Base-by-base conservation (phyloP, 2,888 invertebrate species). In the Ectemnius continuus region DNA sequence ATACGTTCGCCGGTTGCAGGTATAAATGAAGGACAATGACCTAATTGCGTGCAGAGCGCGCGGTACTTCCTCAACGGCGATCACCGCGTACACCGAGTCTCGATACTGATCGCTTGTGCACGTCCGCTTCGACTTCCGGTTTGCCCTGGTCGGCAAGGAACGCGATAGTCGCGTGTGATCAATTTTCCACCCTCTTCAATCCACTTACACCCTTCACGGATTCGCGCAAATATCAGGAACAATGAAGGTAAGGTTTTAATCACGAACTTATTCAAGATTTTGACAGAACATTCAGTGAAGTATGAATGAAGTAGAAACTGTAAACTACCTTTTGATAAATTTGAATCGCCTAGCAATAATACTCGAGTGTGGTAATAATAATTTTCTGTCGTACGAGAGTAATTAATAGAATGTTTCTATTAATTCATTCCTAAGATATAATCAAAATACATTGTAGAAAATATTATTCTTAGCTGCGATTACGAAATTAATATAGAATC, bases 11-110 rank as follows among this genome's bases (percentile, higher is more conserved):
- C 62, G 69, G 76, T 75, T 75, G 85, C 82, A 85, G 85, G 88
- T 89, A 90, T 90, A 90, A 89, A 90, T 89, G 88, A 87, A 90
- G 89, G 88, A 88, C 89, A 89, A 89, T 90, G 90, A 90, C 90
- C 90, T 90, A 90, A 90, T 90, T 90, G 90, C 82, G 86, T 84
- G 84, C 89, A 90, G 89, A 90, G 88, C 86, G 85, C 84, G 84
- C 85, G 84, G 86, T 85, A 88, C 88, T 88, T 88, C 88, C 86
- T 86, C 78, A 71, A 74, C 80, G 86, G 81, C 87, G 85, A 87
- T 87, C 85, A 83, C 76, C 80, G 71, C 75, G 74, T 67, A 70
- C 62, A 68, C 65, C 61, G 63, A 70, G 75, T 69, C 65, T 48
- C 69, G 67, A 67, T 78, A 36, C 36, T 71, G 64, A 64, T 73